Base-by-base conservation (phyloP, 2,888 invertebrate species). In the Gari tellinella region DNA sequence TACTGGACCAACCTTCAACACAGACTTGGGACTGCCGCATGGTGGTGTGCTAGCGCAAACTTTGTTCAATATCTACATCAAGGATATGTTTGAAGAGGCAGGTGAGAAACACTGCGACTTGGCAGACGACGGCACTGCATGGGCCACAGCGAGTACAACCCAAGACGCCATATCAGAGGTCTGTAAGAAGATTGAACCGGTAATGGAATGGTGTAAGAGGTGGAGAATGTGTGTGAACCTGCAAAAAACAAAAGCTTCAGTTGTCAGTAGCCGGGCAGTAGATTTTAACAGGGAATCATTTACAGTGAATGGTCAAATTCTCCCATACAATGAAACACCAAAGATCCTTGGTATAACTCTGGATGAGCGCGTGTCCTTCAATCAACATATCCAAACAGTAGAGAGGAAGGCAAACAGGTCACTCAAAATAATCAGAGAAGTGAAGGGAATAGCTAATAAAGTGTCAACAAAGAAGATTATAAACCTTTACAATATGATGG, bases 101-200 rank as follows among this genome's bases (percentile, higher is more conserved):
- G 31, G 31, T 7, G 19, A 38, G 31, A 37, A 26, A 31, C 48
- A 60, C 23, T 37, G 26, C 37, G 48, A 60, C 17, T 48, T 19
- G 38, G 60, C 60, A 48, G 60, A 60, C 38, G 60, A 48, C 40
- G 38, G 48, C 31, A 60, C 60, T 4, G 31, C 48, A 2, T 60
- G 60, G 60, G 38, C 49, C 5, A 48, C 49, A 37, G 60, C 31
- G 14, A 45, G 14, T 15, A 43, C 4, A 43, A 19, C n/a, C 3
- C 7, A 43, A 14, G 43, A 43, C 14, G 43, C 17, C 43, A 43
- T 43, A 43, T 5, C 43, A 43, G 43, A 43, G 14, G 43, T 43
- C 15, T 17, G 19, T 14, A 3, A n/a, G n/a, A 43, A 43, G 43
- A 14, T 14, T 7, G 5, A 14, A 5, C 4, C 5, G 43, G 43